These are phyloP conservation scores for Onthophagus taurus DNA, from an alignment of 1,140 invertebrate species.

Conservation along the genomic window DNA sequence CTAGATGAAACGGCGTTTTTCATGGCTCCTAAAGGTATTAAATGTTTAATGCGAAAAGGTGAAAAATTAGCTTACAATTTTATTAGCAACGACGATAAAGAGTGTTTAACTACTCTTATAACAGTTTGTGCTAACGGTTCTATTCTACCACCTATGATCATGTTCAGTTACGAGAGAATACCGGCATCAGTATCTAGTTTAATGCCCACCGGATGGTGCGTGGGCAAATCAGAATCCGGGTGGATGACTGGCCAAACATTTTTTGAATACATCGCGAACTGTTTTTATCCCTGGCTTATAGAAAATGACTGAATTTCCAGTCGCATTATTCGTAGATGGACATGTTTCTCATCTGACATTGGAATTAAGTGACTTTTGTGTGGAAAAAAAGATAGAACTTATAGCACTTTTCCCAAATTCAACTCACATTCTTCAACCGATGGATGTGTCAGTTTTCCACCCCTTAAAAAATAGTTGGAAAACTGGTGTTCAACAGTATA, in stretches of 20 bases:
- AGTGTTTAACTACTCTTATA: slow-evolving; percentile 27
- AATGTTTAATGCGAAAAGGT: slow-evolving; percentile 28
- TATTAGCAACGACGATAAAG: slow-evolving; percentile 19
- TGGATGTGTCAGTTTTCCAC: slow-evolving; percentile 15
- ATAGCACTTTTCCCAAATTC: slow-evolving; percentile 19
- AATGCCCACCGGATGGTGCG: slow-evolving; percentile 15
- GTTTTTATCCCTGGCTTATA: slow-evolving; percentile 28
- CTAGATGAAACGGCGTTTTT: slow-evolving; percentile 36
- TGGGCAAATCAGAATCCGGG: slow-evolving; percentile 33
- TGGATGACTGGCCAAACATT: slow-evolving; percentile 37
- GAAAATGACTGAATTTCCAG: slow-evolving; percentile 19
- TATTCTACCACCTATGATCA: slow-evolving; percentile 29
- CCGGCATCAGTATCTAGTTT: slow-evolving; percentile 15
- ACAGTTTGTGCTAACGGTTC: slow-evolving; percentile 28
- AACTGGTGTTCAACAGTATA: background rate
- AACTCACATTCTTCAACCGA: slow-evolving; percentile 27
- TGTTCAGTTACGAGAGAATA: slow-evolving; percentile 30
- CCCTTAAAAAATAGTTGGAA: background rate
- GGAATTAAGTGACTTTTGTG: slow-evolving; percentile 19
- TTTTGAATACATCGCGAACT: slow-evolving; percentile 37
- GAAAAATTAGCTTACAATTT: slow-evolving; percentile 25
- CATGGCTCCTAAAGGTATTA: slow-evolving; percentile 27
- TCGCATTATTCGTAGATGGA: slow-evolving; percentile 27
- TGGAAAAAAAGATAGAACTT: slow-evolving; percentile 8
- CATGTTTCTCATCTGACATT: slow-evolving; percentile 14